These are phyloP conservation scores for Burhinus bistriatus DNA, from an alignment of 2,113 vertebrate genomes.

Conservation along the genomic window DNA sequence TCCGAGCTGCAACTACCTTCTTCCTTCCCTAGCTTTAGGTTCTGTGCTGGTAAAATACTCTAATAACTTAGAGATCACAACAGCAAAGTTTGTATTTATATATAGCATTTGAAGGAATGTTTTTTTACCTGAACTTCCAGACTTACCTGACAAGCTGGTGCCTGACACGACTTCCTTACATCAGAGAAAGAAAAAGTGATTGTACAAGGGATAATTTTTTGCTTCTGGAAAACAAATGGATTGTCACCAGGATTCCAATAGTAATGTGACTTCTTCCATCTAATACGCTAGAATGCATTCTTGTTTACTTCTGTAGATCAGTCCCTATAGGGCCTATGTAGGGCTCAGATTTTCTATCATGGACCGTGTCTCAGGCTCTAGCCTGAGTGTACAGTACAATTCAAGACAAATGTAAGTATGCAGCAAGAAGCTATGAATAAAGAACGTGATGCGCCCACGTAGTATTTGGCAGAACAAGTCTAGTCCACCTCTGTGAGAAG, in stretches of 20 bases:
- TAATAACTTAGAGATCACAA: not conserved
- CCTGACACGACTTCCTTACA: not conserved
- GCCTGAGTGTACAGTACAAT: not conserved
- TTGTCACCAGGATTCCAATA: not conserved
- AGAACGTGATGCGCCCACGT: not conserved
- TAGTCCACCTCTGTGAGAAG: not conserved
- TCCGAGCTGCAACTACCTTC: not conserved
- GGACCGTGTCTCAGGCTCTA: not conserved
- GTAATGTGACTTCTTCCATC: not conserved
- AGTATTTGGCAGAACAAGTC: not conserved
- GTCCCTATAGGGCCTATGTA: not conserved
- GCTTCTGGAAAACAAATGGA: not conserved
- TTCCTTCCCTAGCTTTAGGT: not conserved
- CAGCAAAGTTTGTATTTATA: not conserved
- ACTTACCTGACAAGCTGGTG: not conserved
- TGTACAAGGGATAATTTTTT: not conserved
- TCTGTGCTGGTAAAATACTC: not conserved
- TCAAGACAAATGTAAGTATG: not conserved
- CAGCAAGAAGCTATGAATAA: not conserved
- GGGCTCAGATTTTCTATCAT: not conserved
- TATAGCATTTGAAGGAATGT: not conserved
- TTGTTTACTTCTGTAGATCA: not conserved
- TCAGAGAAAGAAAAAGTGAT: not conserved
- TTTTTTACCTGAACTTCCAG: not conserved
- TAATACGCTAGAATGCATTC: not conserved